Percentiles rank a stretch among this genome's conserved stretches.
Conservation (phyloP, 1,140 invertebrate species). For the Hycleus cichorii region DNA sequence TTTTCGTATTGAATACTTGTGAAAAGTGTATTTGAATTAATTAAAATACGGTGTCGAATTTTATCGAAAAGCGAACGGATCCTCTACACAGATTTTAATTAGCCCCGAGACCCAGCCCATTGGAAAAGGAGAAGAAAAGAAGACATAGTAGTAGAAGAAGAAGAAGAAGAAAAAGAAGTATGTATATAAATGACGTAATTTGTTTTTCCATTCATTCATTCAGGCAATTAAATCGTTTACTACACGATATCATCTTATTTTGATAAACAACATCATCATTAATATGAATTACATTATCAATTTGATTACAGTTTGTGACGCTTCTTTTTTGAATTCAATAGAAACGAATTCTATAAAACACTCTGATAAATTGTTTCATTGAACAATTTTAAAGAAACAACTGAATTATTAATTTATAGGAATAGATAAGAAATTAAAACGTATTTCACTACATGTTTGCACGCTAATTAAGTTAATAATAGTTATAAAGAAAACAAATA, state of each 20-base stretch:
- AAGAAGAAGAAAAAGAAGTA: conserved; percentile 44
- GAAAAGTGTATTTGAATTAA: no score
- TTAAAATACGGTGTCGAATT: no score
- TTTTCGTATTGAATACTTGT: no score
- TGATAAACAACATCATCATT: conserved; percentile 1
- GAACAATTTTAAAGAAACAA: no score
- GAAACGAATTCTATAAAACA: background rate
- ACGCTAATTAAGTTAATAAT: no score
- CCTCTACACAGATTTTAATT: no score
- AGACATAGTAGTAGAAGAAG: conserved; percentile 53
- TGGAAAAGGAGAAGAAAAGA: conserved; percentile 45
- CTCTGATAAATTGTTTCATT: background rate
- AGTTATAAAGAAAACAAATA: no score
- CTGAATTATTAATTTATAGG: no score
- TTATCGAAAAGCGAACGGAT: no score
- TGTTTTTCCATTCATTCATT: conserved; percentile 21
- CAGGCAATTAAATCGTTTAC: conserved; percentile 19
- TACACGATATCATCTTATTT: conserved; percentile 7
- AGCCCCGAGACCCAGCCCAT: background rate
- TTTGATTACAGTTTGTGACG: no score
- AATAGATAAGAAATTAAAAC: no score
- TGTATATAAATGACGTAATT: conserved; percentile 41
- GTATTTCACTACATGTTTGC: no score
- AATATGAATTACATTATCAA: background rate
- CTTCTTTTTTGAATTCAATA: background rate